Conservation (phyloP, 2,113 vertebrate species). For the Gasterosteus aculeatus region DNA sequence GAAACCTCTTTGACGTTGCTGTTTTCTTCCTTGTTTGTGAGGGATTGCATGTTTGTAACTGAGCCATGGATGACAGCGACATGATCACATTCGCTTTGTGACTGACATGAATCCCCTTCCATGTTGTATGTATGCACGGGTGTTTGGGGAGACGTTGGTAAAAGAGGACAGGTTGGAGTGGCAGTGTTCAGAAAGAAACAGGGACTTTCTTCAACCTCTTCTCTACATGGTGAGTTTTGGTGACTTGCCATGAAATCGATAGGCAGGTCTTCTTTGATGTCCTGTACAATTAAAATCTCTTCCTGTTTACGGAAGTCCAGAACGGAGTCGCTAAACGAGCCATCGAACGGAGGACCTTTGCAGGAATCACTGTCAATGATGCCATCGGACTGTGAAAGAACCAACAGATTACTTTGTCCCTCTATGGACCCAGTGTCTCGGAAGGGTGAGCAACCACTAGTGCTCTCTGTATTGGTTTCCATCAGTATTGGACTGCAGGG, state of each 20-base stretch:
- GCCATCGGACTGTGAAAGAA: conserved; percentile 62
- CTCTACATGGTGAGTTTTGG: conserved; percentile 65
- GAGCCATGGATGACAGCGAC: conserved; percentile 51
- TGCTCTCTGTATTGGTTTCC: conserved; percentile 50
- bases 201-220: conserved; percentile 55
- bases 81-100: conserved; percentile 48
- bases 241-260: conserved; percentile 74
- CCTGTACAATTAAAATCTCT: conserved; percentile 66
- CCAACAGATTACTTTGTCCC: conserved; percentile 66
- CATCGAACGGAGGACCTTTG: conserved; percentile 44
- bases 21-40: conserved; percentile 40
- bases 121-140: conserved; percentile 32
- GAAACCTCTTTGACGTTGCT: conserved; percentile 38
- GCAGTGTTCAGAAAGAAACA: conserved; percentile 47
- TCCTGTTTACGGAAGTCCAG: conserved; percentile 58
- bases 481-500: conserved; percentile 62
- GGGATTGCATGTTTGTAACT: conserved; percentile 44
- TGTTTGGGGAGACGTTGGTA: conserved; percentile 47
- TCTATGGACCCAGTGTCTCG: conserved; percentile 50
- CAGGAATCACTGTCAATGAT: conserved; percentile 54
- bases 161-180: conserved; percentile 54
- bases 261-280: conserved; percentile 71
- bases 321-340: conserved; percentile 48
- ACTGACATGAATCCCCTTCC: conserved; percentile 42
- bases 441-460: conserved; percentile 39